Evolutionary conservation across 1,140 invertebrate genomes (phyloP).

Genomic region (Euwallacea similis): DNA sequence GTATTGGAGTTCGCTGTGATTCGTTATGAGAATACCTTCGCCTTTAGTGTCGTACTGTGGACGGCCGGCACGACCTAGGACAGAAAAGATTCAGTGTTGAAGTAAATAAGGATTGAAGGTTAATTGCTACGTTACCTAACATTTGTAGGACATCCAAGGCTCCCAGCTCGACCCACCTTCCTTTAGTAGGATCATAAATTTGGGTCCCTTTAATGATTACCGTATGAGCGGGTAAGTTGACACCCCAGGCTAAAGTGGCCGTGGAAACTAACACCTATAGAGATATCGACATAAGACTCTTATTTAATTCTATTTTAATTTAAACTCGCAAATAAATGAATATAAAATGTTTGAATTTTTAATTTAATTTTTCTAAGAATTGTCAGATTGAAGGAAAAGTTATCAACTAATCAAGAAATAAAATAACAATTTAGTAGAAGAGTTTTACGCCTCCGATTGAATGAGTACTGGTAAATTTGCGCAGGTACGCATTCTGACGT

Average conservation of each 20-base stretch:
- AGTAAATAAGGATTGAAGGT: neutral
- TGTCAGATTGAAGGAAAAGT: too few relatives aligned
- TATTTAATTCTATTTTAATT: too few relatives aligned
- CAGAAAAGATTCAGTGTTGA: constrained; percentile 2
- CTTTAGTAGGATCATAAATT: constrained; percentile 98
- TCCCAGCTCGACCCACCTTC: constrained; percentile 94
- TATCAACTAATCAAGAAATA: too few relatives aligned
- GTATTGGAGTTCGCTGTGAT: constrained; percentile 98
- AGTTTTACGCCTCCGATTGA: too few relatives aligned
- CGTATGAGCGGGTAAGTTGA: constrained; percentile 98
- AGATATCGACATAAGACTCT: too few relatives aligned
- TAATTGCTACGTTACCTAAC: constrained; percentile 27
- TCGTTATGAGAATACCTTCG: constrained; percentile 98
- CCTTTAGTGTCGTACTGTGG: constrained; percentile 99
- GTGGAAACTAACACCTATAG: constrained; percentile 88
- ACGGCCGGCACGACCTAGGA: constrained; percentile 87
- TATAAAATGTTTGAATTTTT: too few relatives aligned
- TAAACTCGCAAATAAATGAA: too few relatives aligned
- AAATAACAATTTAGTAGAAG: too few relatives aligned
- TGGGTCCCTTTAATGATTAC: constrained; percentile 99
- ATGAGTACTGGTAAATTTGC: too few relatives aligned
- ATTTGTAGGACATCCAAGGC: constrained; percentile 42
- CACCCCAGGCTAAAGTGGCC: constrained; percentile 98
- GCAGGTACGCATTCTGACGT: too few relatives aligned
- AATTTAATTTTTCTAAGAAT: too few relatives aligned